phyloP scores from a whole-genome alignment of 2,113 vertebrate genomes.

The Eudyptes chrysolophus region DNA sequence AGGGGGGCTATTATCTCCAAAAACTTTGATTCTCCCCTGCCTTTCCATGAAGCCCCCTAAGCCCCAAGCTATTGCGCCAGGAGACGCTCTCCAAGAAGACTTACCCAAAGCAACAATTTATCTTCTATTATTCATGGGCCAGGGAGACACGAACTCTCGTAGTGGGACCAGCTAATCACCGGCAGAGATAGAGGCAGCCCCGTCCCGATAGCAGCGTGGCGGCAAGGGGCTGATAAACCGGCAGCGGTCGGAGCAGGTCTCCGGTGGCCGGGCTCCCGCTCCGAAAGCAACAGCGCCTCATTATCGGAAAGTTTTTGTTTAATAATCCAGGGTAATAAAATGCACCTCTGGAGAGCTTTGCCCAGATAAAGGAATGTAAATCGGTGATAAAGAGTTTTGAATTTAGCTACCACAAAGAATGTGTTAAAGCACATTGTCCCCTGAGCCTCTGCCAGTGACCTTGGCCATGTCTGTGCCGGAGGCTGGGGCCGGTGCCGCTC shows the following conservation, averaged over 20 bases:
- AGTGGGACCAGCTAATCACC: background rate
- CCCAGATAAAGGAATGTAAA: constrained; percentile 58
- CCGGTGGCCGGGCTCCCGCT: background rate
- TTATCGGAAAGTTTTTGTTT: constrained; percentile 48
- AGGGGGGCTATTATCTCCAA: background rate
- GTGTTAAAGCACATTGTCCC: background rate
- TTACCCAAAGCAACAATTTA: background rate
- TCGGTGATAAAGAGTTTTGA: constrained; percentile 33
- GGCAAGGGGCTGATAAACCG: background rate
- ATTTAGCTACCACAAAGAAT: constrained; percentile 8
- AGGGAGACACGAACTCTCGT: background rate
- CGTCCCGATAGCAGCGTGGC: background rate
- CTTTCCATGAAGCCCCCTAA: background rate
- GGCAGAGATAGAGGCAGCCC: background rate
- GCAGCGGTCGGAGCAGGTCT: background rate
- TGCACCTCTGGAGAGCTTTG: constrained; percentile 38
- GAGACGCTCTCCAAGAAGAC: background rate
- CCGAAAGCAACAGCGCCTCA: background rate
- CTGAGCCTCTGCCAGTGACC: background rate
- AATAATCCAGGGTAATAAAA: constrained; percentile 63
- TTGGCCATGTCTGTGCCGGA: background rate
- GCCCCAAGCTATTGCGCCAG: background rate
- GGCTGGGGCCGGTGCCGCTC: background rate
- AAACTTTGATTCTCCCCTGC: background rate
- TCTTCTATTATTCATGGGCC: background rate